Base-by-base conservation (phyloP, 2,113 vertebrate species). In the Sylvia atricapilla region DNA sequence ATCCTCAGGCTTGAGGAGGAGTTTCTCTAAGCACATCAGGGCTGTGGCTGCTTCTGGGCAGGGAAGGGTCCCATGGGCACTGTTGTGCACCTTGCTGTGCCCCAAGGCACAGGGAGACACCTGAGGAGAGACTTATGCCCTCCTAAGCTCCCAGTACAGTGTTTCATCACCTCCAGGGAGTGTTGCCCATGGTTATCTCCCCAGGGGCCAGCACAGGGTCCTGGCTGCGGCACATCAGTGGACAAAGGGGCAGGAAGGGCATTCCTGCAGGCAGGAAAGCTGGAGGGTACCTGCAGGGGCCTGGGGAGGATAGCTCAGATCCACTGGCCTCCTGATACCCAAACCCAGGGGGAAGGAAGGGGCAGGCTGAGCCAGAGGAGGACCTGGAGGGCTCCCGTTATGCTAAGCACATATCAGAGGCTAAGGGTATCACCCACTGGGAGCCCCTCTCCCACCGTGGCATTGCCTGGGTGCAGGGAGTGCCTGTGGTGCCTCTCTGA, bases 401-500 rank as follows among this genome's bases (percentile, higher is more conserved):
- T 6, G 5, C 56, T 58, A 37, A 43, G 22, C 31, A 17, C 44
- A 23, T 2, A 0, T 11, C 8, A 13, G 44, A 81, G 50, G 21
- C 30, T 44, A 37, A 24, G 44, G 14, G 2, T 20, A 8, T 33
- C 72, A 50, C 47, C 31, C 52, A 7, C n/a, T 4, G 24, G 47
- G 52, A 24, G 11, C 33, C 58, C 18, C 21, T 76, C 39, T 89
- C 23, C 49, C 33, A 3, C 0, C 0, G 23, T 67, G 64, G 24
- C 70, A 8, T 3, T 49, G 55, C 28, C 52, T 0, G 2, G 13
- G 35, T 6, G 5, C 35, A 17, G 2, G 19, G 66, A 11, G 15
- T 35, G 53, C 16, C 80, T 2, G 1, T 2, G 3, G 23, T 33
- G 31, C 49, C 39, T 63, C 30, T 39, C 20, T 1, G 2, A 21